phyloP scores from a whole-genome alignment of 2,888 invertebrate species.

The Drosophila quinaria region DNA sequence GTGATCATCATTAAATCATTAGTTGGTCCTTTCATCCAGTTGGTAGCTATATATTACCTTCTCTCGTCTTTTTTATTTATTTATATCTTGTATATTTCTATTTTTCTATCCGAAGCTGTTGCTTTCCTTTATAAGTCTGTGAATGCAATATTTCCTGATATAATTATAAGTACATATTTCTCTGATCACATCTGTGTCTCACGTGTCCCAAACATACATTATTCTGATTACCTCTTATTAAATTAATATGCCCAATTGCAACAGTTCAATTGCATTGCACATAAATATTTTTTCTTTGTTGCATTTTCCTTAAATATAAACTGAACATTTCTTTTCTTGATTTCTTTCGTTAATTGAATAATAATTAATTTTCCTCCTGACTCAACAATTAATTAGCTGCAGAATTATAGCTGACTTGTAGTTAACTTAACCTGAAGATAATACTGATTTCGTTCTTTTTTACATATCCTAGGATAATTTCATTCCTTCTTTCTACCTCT shows the following conservation, averaged over 20 bases:
- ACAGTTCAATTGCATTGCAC: too few species aligned
- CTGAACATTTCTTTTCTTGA: neutral
- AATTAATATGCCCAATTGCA: neutral
- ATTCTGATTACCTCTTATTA: neutral
- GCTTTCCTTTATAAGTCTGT: neutral
- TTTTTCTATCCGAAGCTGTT: neutral
- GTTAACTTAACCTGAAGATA: neutral
- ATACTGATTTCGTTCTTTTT: neutral
- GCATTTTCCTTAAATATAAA: neutral
- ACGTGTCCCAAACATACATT: neutral
- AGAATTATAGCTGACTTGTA: neutral
- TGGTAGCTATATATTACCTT: neutral
- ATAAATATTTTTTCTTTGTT: neutral
- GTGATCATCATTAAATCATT: constrained; percentile 6
- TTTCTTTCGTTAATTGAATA: neutral
- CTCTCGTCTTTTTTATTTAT: neutral
- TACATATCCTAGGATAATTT: neutral
- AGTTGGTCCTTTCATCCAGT: neutral
- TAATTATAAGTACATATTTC: neutral
- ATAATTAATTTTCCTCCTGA: neutral
- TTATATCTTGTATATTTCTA: neutral
- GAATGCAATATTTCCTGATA: too few species aligned
- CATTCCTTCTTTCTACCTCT: neutral
- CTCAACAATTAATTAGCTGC: neutral
- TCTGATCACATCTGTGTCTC: neutral